Conservation (phyloP, 2,113 vertebrate genomes). For the Balaenoptera acutorostrata region DNA sequence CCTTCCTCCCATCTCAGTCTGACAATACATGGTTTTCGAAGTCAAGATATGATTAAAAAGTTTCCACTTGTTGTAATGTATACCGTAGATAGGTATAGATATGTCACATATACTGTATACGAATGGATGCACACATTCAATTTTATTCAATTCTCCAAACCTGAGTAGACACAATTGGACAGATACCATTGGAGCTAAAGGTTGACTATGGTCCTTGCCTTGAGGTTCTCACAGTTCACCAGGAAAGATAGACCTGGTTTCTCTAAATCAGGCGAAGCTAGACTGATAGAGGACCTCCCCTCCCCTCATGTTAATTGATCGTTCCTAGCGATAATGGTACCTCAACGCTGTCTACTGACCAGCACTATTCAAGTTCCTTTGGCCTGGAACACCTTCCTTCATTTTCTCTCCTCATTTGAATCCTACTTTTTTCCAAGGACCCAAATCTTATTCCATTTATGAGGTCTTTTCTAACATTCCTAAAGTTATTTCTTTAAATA, state of each 20-base stretch:
- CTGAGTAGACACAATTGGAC: neutral
- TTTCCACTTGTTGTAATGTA: neutral
- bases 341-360: neutral
- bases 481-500: neutral
- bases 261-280: neutral
- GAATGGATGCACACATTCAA: neutral
- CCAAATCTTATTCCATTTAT: neutral
- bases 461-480: neutral
- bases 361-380: neutral
- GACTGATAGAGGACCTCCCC: neutral
- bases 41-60: neutral
- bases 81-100: neutral
- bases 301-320: neutral
- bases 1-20: neutral
- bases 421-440: neutral
- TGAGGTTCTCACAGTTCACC: neutral
- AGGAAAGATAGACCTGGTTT: neutral
- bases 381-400: neutral
- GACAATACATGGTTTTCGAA: neutral
- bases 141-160: neutral
- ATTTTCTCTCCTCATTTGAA: neutral
- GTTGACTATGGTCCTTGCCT: neutral
- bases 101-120: neutral
- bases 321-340: neutral
- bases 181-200: neutral